Base-by-base conservation (phyloP, 2,888 invertebrate species). In the Eupithecia exiguata region DNA sequence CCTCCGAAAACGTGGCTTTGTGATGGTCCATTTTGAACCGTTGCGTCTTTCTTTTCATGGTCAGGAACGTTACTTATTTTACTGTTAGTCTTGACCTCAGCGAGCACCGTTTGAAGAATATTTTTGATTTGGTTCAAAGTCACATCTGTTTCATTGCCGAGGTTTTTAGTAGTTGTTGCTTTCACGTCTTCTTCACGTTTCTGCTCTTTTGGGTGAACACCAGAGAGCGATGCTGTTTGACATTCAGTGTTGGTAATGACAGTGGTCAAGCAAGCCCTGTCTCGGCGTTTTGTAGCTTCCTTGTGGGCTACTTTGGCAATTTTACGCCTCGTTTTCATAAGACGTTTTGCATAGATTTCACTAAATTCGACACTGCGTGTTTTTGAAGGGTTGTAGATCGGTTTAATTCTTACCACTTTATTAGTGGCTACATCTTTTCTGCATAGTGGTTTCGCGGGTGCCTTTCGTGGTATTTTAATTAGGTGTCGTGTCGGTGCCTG, bases 121-220 rank as follows among this genome's bases (percentile, higher is more conserved):
- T 69, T 84, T 80, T 93, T 93, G 68, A 93, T 93, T 84, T 93
- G 91, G 78, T 89, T 88, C 30, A 94, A 82, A 10, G 91, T 90
- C 21, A 81, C 82, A 78, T 91, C 90, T 21, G 92, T 91, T 84
- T 89, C 92, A 63, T 83, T 84, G 25, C 88, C 85, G 30, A 62
- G 25, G 36, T 21, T 21, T 25, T 66, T 40, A n/a, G 66, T 66
- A 6, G 21, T 66, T 16, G 53, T 43, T 40, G 78, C 80, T 9
- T 77, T 78, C 21, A 63, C 53, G 38, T 49, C n/a, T 10, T 58
- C 14, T 21, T 65, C 49, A 62, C 53, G 61, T 30, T 74, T 68
- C 6, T 61, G 49, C 14, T 72, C 65, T 46, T 69, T 49, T 46
- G n/a, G 35, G 30, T 46, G 36, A 63, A 53, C n/a, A 63, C 71